These are phyloP conservation scores for Caranx ignobilis DNA, from an alignment of 2,113 vertebrate species.

Conservation along the genomic window DNA sequence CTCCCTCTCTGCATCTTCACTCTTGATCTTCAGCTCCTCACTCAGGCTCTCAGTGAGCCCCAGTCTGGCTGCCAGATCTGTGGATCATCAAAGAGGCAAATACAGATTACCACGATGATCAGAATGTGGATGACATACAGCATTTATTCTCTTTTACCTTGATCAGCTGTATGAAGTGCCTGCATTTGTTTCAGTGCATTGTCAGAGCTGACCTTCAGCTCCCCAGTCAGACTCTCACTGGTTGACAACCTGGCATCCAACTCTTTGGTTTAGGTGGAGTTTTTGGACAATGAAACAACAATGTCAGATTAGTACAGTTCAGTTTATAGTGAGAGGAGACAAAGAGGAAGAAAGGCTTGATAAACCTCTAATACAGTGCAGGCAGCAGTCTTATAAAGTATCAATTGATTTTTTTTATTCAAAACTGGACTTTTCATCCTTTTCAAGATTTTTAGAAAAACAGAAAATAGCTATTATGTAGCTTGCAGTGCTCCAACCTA, in stretches of 20 bases:
- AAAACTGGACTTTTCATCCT: background rate
- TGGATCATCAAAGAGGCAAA: background rate
- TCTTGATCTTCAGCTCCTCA: conserved; percentile 19
- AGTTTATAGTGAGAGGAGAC: background rate
- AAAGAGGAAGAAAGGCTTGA: background rate
- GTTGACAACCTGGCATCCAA: conserved; percentile 2
- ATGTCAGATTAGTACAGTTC: background rate
- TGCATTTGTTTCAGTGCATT: background rate
- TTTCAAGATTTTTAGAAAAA: background rate
- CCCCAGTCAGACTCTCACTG: conserved; percentile 12
- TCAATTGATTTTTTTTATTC: background rate
- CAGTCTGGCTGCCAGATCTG: conserved; percentile 13
- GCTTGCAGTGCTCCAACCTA: background rate
- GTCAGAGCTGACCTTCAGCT: background rate
- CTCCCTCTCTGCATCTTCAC: background rate
- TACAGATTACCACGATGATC: background rate
- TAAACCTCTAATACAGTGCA: background rate
- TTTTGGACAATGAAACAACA: background rate
- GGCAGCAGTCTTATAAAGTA: background rate
- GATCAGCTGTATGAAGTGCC: conserved; percentile 4
- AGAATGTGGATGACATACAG: background rate
- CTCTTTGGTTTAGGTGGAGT: background rate
- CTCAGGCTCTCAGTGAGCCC: conserved; percentile 15
- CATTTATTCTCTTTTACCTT: conserved; percentile 13
- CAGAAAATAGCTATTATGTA: background rate